Percentiles rank a stretch among this genome's conserved stretches.
Evolutionary conservation across 2,113 vertebrate genomes (phyloP).

Genomic region (Chaetorhynchus papuensis): DNA sequence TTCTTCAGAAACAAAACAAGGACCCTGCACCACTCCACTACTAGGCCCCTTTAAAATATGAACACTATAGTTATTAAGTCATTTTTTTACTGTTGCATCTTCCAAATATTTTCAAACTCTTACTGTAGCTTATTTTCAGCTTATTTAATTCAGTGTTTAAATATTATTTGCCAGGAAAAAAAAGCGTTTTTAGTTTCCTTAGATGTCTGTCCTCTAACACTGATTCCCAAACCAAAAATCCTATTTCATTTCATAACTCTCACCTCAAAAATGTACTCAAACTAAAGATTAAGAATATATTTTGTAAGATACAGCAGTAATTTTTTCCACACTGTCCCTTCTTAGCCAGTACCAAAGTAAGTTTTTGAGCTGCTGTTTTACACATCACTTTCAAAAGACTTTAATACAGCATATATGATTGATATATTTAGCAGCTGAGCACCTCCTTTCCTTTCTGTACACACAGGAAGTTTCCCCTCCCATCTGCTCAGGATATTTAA

Average conservation of each 20-base stretch:
- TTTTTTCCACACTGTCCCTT: not conserved
- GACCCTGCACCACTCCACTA: not conserved
- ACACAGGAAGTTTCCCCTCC: slow-evolving; percentile 48
- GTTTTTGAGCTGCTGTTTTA: not conserved
- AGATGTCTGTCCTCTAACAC: not conserved
- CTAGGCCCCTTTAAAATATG: not conserved
- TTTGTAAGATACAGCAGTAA: not conserved
- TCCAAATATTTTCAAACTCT: not conserved
- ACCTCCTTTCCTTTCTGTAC: slow-evolving; percentile 40
- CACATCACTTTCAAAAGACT: not conserved
- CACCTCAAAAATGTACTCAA: not conserved
- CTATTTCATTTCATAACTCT: not conserved
- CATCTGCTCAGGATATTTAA: slow-evolving; percentile 37
- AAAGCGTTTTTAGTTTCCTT: not conserved
- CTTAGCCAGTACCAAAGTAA: not conserved
- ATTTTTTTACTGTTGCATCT: not conserved
- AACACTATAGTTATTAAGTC: not conserved
- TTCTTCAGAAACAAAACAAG: not conserved
- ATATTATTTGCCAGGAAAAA: not conserved
- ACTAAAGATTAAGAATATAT: not conserved
- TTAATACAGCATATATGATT: not conserved
- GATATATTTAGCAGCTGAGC: slow-evolving; percentile 26
- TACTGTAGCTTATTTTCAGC: not conserved
- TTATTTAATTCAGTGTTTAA: not conserved
- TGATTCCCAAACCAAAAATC: not conserved